Conservation (phyloP, 2,797 vertebrate species). For the Mastacembelus armatus region DNA sequence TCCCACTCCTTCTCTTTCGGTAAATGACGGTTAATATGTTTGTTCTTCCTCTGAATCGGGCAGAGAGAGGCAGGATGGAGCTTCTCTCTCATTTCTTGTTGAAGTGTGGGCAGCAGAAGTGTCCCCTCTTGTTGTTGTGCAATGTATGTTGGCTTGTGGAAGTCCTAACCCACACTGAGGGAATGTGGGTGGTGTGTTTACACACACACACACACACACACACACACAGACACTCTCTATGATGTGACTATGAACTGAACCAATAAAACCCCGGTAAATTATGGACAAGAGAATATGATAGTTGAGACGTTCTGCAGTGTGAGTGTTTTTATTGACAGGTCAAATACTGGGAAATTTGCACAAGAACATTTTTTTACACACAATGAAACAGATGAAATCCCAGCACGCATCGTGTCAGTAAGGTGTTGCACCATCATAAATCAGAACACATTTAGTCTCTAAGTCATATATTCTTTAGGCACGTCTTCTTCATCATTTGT, state of each 20-base stretch:
- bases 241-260: conserved; percentile 1
- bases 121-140: conserved; percentile 39
- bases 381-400: too few species aligned
- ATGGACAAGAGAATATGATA: neutral
- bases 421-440: neutral
- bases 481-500: too few species aligned
- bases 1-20: neutral
- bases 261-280: neutral
- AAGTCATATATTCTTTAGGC: too few species aligned
- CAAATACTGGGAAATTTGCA: too few species aligned
- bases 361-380: too few species aligned
- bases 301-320: neutral
- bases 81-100: neutral
- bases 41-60: conserved; percentile 8
- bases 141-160: conserved; percentile 19
- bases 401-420: neutral
- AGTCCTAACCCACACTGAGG: conserved; percentile 25
- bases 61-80: conserved; percentile 13
- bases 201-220: neutral
- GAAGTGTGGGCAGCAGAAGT: conserved; percentile 47
- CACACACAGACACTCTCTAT: neutral
- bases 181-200: conserved; percentile 24
- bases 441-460: too few species aligned
- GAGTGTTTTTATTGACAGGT: neutral
- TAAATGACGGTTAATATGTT: conserved; percentile 24